These are phyloP conservation scores for Dynastes hyllus DNA, from an alignment of 2,888 invertebrate species.

Conservation along the genomic window DNA sequence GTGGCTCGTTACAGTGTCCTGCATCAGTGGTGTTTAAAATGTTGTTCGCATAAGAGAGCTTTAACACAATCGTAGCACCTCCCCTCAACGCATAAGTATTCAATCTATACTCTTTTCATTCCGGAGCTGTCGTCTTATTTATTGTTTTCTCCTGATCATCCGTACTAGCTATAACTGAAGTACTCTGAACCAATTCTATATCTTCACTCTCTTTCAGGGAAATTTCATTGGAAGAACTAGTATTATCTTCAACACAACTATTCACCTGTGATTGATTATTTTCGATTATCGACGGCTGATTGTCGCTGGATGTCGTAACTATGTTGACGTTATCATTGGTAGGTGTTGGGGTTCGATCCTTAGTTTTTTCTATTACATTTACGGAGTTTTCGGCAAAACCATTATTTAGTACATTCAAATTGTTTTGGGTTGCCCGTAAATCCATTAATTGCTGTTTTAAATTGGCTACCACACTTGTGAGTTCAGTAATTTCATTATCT, in stretches of 20 bases:
- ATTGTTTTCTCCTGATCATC: constrained; percentile 57
- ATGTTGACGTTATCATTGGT: constrained; percentile 39
- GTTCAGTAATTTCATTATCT: constrained; percentile 65
- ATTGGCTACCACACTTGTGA: constrained; percentile 63
- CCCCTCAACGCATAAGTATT: not conserved
- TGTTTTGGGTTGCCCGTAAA: constrained; percentile 15
- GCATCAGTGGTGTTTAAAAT: constrained; percentile 39
- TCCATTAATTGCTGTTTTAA: constrained; percentile 59
- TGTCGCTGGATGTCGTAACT: constrained; percentile 47
- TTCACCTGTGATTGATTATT: constrained; percentile 24
- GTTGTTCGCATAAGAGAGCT: constrained; percentile 29
- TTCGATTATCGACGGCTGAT: constrained; percentile 45
- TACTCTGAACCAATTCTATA: constrained; percentile 36
- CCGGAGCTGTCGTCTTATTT: constrained; percentile 57
- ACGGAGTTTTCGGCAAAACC: constrained; percentile 36
- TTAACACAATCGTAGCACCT: constrained; percentile 4
- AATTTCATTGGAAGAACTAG: constrained; percentile 39
- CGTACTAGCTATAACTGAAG: constrained; percentile 53
- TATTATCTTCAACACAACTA: constrained; percentile 35
- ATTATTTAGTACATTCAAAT: constrained; percentile 8
- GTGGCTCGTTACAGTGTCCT: constrained; percentile 35
- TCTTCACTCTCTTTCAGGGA: constrained; percentile 32
- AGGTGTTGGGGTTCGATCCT: constrained; percentile 27
- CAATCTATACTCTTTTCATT: constrained; percentile 50
- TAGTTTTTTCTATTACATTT: constrained; percentile 25